These are phyloP conservation scores for Eupeodes luniger DNA, from an alignment of 2,888 invertebrate genomes.

Conservation along the genomic window DNA sequence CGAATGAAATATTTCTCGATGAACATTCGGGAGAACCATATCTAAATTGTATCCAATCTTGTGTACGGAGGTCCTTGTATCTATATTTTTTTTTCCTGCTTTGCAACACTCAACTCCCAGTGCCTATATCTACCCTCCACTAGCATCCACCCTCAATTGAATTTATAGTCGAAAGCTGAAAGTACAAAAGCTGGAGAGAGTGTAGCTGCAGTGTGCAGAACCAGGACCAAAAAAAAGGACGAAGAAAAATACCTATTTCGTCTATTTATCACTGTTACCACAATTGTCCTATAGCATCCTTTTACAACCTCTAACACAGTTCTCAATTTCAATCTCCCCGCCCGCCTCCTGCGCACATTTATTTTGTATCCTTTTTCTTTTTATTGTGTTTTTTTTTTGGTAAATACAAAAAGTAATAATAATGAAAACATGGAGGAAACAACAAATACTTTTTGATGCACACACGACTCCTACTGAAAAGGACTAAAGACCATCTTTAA, in stretches of 20 bases:
- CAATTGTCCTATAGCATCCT: constrained; percentile 73
- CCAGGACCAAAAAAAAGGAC: neutral
- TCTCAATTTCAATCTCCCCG: constrained; percentile 62
- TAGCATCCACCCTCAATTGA: constrained; percentile 20
- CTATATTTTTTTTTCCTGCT: constrained; percentile 41
- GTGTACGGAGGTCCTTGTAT: constrained; percentile 12
- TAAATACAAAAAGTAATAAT: constrained; percentile 16
- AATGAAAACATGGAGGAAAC: constrained; percentile 12
- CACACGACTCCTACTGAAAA: constrained; percentile 25
- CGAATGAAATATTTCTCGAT: constrained; percentile 70
- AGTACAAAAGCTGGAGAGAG: constrained; percentile 3
- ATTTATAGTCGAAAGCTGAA: constrained; percentile 51
- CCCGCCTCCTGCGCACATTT: constrained; percentile 12
- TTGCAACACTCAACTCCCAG: neutral
- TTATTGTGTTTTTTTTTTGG: neutral
- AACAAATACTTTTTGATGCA: constrained; percentile 36
- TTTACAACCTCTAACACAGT: constrained; percentile 69
- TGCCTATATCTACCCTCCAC: neutral
- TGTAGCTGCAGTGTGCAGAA: neutral
- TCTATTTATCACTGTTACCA: constrained; percentile 73
- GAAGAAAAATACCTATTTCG: constrained; percentile 41
- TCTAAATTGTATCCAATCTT: constrained; percentile 69
- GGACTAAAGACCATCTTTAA: constrained; percentile 47
- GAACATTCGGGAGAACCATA: constrained; percentile 69
- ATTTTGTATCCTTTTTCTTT: too few species aligned